A percentile compares a stretch with the other conserved stretches of the same genome.
Evolutionary conservation across 2,113 vertebrate genomes (phyloP).

Genomic region (Panurus biarmicus): DNA sequence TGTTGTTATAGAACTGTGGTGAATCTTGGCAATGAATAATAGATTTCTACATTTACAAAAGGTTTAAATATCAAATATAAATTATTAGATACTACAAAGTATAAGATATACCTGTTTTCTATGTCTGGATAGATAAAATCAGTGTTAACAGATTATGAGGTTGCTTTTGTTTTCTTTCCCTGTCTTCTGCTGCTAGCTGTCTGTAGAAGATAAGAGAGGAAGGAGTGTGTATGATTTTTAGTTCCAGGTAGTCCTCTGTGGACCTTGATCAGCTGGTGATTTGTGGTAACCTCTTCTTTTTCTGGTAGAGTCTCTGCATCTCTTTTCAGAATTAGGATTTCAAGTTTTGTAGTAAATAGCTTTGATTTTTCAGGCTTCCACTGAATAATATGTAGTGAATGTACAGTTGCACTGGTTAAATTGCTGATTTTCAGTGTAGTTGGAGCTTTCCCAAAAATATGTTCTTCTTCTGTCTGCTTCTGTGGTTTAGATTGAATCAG

Average conservation of each 20-base stretch:
- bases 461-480: neutral
- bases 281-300: neutral
- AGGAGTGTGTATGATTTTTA: conserved; percentile 29
- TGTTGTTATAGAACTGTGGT: neutral
- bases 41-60: neutral
- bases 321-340: conserved; percentile 17
- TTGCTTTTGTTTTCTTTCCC: conserved; percentile 20
- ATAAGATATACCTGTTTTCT: neutral
- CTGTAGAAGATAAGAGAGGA: conserved; percentile 39
- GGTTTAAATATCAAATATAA: neutral
- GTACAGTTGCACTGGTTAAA: conserved; percentile 25
- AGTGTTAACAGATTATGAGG: neutral
- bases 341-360: neutral
- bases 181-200: neutral
- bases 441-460: neutral
- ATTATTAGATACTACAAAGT: neutral
- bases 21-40: neutral
- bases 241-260: conserved; percentile 38
- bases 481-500: neutral
- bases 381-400: neutral
- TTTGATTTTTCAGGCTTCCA: neutral
- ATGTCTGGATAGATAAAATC: neutral
- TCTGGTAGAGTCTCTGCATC: conserved; percentile 39
- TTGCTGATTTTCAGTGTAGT: neutral
- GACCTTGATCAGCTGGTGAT: neutral